These are phyloP conservation scores for Coptodon rendalli DNA, from an alignment of 2,113 vertebrate species.

Conservation along the genomic window DNA sequence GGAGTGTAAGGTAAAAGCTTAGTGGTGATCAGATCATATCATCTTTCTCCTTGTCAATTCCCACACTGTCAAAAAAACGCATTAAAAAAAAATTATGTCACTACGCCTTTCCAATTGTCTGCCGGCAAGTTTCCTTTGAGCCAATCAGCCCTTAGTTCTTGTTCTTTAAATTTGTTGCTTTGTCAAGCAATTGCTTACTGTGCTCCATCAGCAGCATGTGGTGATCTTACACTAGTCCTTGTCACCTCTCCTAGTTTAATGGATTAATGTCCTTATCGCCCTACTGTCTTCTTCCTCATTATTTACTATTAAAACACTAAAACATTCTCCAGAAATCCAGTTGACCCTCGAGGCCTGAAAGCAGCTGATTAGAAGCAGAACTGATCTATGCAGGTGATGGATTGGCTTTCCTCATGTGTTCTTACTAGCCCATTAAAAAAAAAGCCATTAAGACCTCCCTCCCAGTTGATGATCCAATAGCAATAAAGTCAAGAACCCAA, in stretches of 20 bases:
- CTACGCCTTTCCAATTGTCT: background rate
- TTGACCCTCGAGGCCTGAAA: background rate
- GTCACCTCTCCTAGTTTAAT: background rate
- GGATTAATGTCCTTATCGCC: background rate
- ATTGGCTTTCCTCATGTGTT: background rate
- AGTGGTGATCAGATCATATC: background rate
- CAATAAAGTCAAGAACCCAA: background rate
- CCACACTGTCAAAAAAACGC: background rate
- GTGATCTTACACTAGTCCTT: background rate
- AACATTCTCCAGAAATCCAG: background rate
- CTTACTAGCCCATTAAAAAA: background rate
- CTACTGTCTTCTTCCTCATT: background rate
- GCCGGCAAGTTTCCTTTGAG: rapidly evolving
- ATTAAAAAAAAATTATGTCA: background rate
- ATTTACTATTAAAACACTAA: background rate
- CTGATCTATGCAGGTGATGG: background rate
- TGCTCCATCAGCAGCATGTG: background rate
- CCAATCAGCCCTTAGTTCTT: background rate
- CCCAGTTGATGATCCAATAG: background rate
- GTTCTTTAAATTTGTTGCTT: background rate
- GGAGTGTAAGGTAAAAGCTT: background rate
- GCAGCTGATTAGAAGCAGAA: background rate
- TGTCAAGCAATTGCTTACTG: background rate
- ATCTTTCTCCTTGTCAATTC: background rate
- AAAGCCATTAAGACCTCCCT: background rate